Evolutionary conservation across 2,113 vertebrate species (phyloP).

Genomic region (Ictidomys tridecemlineatus): DNA sequence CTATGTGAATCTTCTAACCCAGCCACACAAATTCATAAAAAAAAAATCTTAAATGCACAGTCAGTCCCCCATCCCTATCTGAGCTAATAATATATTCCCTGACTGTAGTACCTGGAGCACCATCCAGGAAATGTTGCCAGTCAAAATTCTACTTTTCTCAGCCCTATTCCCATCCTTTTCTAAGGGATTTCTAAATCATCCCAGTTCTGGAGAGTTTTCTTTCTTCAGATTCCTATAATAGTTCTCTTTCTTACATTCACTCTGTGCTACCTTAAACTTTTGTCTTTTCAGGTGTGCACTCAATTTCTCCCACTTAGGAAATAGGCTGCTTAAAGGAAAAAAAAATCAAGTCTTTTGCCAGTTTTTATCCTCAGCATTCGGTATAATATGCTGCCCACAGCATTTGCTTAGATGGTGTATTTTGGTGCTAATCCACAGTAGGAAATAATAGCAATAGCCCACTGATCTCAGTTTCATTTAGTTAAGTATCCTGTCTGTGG

Average conservation of each 20-base stretch:
- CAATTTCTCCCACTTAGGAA: not conserved
- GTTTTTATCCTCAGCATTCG: not conserved
- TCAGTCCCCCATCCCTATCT: not conserved
- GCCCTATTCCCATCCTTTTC: not conserved
- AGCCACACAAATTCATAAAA: not conserved
- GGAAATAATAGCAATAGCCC: not conserved
- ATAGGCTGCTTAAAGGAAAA: not conserved
- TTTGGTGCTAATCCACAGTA: not conserved
- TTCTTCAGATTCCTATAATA: not conserved
- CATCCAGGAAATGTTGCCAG: not conserved
- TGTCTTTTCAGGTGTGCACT: not conserved
- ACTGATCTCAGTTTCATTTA: not conserved
- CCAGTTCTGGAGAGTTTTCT: not conserved
- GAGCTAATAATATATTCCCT: not conserved
- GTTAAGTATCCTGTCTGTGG: constrained; percentile 10
- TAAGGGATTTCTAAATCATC: not conserved
- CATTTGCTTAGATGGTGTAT: not conserved
- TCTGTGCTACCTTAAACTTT: not conserved
- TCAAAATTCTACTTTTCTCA: not conserved
- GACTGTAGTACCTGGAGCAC: not conserved
- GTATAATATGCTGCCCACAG: not conserved
- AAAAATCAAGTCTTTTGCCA: not conserved
- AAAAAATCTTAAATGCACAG: not conserved
- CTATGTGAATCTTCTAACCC: not conserved
- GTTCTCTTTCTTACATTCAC: not conserved